Conservation (phyloP, 2,113 vertebrate species). For the Dissostichus mawsoni region DNA sequence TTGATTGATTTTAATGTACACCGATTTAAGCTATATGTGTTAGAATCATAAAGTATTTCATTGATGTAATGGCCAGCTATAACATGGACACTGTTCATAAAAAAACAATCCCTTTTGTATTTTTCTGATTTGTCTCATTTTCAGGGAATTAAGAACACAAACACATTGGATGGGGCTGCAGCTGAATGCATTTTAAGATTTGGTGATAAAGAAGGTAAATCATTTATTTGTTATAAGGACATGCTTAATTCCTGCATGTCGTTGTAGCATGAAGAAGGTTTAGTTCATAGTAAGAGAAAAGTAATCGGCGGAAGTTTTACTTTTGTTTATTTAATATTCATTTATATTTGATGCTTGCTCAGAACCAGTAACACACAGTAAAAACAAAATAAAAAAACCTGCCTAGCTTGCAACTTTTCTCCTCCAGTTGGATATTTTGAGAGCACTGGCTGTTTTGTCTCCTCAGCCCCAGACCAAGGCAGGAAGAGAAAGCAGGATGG, state of each 20-base stretch:
- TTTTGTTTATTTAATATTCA: not conserved
- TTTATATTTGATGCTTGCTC: not conserved
- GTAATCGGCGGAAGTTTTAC: not conserved
- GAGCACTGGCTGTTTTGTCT: conserved; percentile 6
- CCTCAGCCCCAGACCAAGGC: conserved; percentile 66
- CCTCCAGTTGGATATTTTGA: not conserved
- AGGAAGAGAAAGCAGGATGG: conserved; percentile 86
- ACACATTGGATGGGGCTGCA: conserved; percentile 89
- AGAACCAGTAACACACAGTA: not conserved
- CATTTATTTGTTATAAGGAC: not conserved
- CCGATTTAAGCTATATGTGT: not conserved
- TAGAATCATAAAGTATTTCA: not conserved
- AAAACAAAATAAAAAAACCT: not conserved
- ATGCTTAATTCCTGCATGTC: not conserved
- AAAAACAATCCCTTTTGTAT: not conserved
- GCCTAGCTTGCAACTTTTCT: not conserved
- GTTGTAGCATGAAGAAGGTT: not conserved
- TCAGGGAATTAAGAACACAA: conserved; percentile 87
- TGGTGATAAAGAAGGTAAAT: conserved; percentile 84
- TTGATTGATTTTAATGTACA: not conserved
- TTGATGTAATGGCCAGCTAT: not conserved
- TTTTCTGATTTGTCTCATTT: not conserved
- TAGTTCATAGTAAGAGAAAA: not conserved
- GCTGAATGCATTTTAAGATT: conserved; percentile 84
- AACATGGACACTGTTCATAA: not conserved